These are phyloP conservation scores for Furnarius figulus DNA, from an alignment of 2,113 vertebrate genomes.

Conservation along the genomic window DNA sequence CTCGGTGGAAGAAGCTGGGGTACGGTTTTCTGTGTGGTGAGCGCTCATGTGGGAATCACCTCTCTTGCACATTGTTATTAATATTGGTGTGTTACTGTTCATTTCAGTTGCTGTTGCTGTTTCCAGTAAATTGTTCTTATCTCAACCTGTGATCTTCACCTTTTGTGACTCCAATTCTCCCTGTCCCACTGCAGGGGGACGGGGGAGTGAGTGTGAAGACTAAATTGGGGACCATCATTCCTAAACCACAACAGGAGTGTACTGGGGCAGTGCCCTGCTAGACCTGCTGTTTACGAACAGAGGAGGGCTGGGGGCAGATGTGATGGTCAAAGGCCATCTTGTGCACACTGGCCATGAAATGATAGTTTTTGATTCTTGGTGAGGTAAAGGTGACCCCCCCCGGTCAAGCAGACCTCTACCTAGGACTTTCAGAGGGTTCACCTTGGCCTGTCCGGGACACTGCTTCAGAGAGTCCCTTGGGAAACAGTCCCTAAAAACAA, in stretches of 20 bases:
- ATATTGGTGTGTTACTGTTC: background rate
- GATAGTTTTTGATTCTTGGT: background rate
- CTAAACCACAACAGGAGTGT: background rate
- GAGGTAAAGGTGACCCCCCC: too few species aligned
- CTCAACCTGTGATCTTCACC: background rate
- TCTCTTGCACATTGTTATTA: background rate
- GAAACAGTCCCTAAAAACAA: background rate
- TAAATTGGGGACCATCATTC: background rate
- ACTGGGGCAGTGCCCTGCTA: background rate
- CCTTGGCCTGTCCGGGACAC: background rate
- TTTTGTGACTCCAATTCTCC: background rate
- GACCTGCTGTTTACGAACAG: background rate
- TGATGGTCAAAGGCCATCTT: too few species aligned
- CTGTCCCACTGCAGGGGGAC: background rate
- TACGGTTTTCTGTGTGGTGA: background rate
- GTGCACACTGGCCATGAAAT: background rate
- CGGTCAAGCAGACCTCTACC: background rate
- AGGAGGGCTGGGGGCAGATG: background rate
- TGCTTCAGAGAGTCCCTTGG: background rate
- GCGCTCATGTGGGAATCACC: background rate
- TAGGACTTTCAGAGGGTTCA: background rate
- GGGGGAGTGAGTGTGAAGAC: background rate
- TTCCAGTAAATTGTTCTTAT: background rate
- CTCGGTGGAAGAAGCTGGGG: rapidly evolving
- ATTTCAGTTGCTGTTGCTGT: background rate